Conservation (phyloP, 2,113 vertebrate genomes). For the Cinclus mexicanus region DNA sequence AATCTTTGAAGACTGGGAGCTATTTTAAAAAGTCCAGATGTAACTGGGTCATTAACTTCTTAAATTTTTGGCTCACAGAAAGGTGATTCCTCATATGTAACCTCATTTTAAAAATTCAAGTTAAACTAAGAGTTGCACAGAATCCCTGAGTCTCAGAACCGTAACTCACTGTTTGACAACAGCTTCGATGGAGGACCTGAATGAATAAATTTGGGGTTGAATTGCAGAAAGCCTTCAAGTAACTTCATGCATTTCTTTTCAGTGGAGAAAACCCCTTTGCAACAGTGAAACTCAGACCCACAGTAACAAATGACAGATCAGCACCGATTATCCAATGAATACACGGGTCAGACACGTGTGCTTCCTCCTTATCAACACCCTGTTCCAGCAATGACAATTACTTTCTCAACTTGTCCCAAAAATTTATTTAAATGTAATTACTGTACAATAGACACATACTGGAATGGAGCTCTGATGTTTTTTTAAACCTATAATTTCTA, state of each 20-base stretch:
- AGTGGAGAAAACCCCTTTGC: conserved; percentile 96
- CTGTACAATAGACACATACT: not conserved
- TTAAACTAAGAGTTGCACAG: not conserved
- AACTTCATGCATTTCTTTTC: conserved; percentile 11
- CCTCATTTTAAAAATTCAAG: not conserved
- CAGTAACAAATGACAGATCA: conserved; percentile 94
- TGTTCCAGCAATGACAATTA: not conserved
- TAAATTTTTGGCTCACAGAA: not conserved
- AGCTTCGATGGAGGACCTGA: not conserved
- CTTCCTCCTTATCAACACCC: not conserved
- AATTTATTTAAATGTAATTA: conserved; percentile 44
- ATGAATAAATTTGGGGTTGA: not conserved
- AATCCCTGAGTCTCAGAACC: not conserved
- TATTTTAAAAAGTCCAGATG: not conserved
- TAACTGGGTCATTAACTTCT: not conserved
- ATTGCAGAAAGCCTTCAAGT: not conserved
- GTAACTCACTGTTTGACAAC: accelerated
- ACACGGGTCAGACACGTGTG: accelerated
- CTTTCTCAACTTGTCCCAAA: not conserved
- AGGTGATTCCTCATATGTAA: not conserved
- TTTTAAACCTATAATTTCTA: not conserved
- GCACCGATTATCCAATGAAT: conserved; percentile 81
- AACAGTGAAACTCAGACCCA: conserved; percentile 90
- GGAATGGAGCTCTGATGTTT: conserved; percentile 6
- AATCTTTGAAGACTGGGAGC: not conserved